Conservation (phyloP, 2,797 vertebrate species). For the Spheniscus humboldti region DNA sequence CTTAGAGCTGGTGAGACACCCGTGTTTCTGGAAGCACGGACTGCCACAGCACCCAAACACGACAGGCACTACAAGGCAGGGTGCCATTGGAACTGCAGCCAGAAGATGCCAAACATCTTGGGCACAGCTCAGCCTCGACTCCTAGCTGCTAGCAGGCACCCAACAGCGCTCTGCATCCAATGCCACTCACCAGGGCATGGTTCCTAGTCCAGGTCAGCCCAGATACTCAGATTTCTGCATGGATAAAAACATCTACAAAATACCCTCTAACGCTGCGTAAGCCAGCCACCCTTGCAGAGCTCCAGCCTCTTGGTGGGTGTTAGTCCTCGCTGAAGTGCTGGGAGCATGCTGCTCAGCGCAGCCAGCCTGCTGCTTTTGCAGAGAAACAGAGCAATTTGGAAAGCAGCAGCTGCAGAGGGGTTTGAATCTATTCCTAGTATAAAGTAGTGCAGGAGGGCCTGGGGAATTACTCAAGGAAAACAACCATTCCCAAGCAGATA, state of each 20-base stretch:
- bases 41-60: background rate
- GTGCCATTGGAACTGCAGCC: background rate
- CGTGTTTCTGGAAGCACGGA: background rate
- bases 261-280: background rate
- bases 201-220: background rate
- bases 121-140: background rate
- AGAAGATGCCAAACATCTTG: background rate
- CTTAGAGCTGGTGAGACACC: background rate
- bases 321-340: background rate
- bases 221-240: background rate
- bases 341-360: background rate
- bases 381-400: background rate
- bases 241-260: background rate
- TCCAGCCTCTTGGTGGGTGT: background rate
- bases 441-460: background rate
- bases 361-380: background rate
- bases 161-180: background rate
- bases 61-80: background rate
- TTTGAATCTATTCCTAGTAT: background rate
- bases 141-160: background rate
- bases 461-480: background rate
- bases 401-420: background rate
- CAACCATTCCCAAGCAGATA: background rate
- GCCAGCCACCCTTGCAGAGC: background rate
- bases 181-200: background rate